Evolutionary conservation across 2,888 invertebrate genomes (phyloP), one percentile per base, ranked within the genome.

Genomic region (Apodemia arnacis): DNA sequence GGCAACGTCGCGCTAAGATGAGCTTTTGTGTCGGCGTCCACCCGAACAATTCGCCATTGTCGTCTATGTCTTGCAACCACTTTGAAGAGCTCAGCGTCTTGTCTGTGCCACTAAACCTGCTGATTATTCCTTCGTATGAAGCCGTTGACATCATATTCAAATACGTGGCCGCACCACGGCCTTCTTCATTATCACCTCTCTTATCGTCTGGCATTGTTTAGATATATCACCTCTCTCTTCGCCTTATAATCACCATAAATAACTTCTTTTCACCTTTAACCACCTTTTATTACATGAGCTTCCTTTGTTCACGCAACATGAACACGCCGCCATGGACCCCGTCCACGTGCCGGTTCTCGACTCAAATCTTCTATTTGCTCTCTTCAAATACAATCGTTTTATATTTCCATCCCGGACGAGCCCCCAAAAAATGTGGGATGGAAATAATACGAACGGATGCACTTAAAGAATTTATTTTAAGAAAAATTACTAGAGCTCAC

Each of bases 11-110:
- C 0, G 90, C 93, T 2, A 93, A 59, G 3, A 93, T 82, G 1
- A 94, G 76, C 31, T 75, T 83, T 54, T 92, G 92, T 7, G 41
- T 79, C 7, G 87, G 72, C 2, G 82, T 85, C 89, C 91, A 92
- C 0, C 72, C 34, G 63, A 91, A 93, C 13, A 92, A 87, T 34
- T 93, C 92, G 0, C 83, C 83, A 38, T 92, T 91, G 18, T 93
- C 92, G 2, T 92, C 93, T 0, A 90, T 34, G 38, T 92, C 90
- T 18, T 87, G 80, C 1, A 70, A 34, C 91, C 93, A 92, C 63
- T 80, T 78, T 4, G 74, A 21, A 21, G 79, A 63, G 13, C 74
- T 78, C 15, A 82, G 73, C 8, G 78, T 79, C 70, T 83, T 82
- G 44, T 85, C 83, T 4, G 49, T 38, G 11, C 83, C 83, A 13